Evolutionary conservation across 2,888 invertebrate species (phyloP), one percentile per base, ranked within the genome.

Genomic region (Drosophila infuscata): DNA sequence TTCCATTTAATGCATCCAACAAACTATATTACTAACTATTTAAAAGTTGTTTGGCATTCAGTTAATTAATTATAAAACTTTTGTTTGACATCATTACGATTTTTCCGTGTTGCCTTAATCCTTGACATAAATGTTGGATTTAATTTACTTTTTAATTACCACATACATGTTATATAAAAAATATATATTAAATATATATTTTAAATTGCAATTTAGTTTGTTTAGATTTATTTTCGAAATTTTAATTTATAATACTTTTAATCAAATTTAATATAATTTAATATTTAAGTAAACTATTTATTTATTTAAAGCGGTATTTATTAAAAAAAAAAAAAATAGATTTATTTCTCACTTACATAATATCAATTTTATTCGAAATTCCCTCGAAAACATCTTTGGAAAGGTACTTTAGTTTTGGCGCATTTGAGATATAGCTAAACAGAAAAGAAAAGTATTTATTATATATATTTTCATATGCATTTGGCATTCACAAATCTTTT

Each of bases 371-470:
- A 6, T 91, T 88, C 15, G 93, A 92, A 70, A 93, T 92, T 29
- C 92, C 92, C 52, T 77, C 74, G 68, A 94, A 92, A 0, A 93
- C 92, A 75, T 93, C 92, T 73, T 91, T 91, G 1, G 92, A 90
- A 35, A 94, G 84, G 71, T 94, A 93, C 68, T 94, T 95, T 61
- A 96, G 92, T 82, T 94, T 93, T 12, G 96, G 96, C 2, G 95
- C 95, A 91, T 96, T 94, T 1, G 95, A 94, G 91, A 96, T 96
- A 82, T 95, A 96, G 83, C 96, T 96, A 93, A 15, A 70, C 11
- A 46, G 8, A 25, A 6, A n/a, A 7, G 6, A 25, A 25, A 25
- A 1, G 0, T 25, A 46, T 25, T 35, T 30, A 25, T 25, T 25
- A 25, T 25, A 25, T 25, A 25, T 43, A 46, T 29, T 51, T 12